Evolutionary conservation across 2,797 vertebrate species (phyloP).

Genomic region (Sebastes oblongus): DNA sequence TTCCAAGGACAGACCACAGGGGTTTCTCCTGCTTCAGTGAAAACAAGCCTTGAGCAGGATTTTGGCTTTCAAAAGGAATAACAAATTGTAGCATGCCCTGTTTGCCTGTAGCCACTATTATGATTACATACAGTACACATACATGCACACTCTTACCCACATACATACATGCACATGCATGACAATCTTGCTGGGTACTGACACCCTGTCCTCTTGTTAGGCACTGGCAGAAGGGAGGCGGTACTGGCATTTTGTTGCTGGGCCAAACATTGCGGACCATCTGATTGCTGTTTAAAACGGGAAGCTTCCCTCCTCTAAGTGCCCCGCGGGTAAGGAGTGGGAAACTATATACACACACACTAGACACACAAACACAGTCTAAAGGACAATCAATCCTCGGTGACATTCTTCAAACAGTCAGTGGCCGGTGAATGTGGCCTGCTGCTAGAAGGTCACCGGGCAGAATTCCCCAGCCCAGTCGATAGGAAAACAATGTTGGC

Average conservation of each 20-base stretch:
- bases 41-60: conserved; percentile 37
- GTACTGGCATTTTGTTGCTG: neutral
- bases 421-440: conserved; percentile 28
- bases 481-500: neutral
- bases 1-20: conserved; percentile 23
- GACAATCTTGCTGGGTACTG: neutral
- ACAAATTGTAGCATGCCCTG: neutral
- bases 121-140: neutral
- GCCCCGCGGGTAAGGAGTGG: conserved; percentile 7
- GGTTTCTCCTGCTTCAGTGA: conserved; percentile 34
- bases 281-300: neutral
- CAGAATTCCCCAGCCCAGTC: conserved; percentile 16
- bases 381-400: conserved; percentile 29
- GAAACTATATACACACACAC: neutral
- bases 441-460: conserved; percentile 37
- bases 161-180: conserved; percentile 3
- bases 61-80: conserved; percentile 26
- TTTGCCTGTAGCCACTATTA: neutral
- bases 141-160: conserved; percentile 1
- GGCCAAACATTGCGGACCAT: neutral
- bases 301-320: neutral
- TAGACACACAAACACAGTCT: neutral
- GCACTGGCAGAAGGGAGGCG: conserved; percentile 1
- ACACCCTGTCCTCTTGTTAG: conserved; percentile 19
- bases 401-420: conserved; percentile 51